These are phyloP conservation scores for Melipona quadrifasciata DNA, from an alignment of 1,140 invertebrate species.

Conservation along the genomic window DNA sequence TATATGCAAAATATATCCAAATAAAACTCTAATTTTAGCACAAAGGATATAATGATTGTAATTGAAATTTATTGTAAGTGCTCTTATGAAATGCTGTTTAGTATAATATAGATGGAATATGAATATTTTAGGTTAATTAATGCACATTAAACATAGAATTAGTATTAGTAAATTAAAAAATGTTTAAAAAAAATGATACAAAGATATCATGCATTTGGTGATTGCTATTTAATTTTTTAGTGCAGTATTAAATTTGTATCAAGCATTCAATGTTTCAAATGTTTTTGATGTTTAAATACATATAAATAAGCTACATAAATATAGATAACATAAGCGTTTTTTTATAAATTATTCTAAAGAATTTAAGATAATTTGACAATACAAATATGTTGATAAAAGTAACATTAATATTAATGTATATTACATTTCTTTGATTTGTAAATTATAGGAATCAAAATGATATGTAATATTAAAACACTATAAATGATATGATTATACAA, in stretches of 20 bases:
- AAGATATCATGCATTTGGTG: constrained; percentile 20
- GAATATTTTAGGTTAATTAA: constrained; percentile 37
- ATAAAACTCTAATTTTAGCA: constrained; percentile 8
- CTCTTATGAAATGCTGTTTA: constrained; percentile 27
- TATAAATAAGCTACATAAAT: constrained; percentile 37
- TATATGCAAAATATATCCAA: neutral
- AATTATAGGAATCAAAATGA: constrained; percentile 3
- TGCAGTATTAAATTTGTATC: neutral
- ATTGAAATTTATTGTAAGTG: constrained; percentile 29
- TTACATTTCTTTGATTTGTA: neutral
- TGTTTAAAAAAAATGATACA: neutral
- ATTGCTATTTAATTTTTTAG: neutral
- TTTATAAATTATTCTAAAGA: constrained; percentile 22
- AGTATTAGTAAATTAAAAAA: constrained; percentile 20
- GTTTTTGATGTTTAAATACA: neutral
- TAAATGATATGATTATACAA: neutral
- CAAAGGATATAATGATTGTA: neutral
- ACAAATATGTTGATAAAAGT: neutral
- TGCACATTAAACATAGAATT: constrained; percentile 31
- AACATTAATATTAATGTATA: constrained; percentile 17
- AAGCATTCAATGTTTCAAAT: neutral
- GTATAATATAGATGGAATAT: neutral
- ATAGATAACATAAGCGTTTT: neutral
- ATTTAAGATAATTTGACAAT: constrained; percentile 15
- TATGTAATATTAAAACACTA: constrained; percentile 13